Conservation (phyloP, 2,113 vertebrate genomes). For the Willisornis vidua region DNA sequence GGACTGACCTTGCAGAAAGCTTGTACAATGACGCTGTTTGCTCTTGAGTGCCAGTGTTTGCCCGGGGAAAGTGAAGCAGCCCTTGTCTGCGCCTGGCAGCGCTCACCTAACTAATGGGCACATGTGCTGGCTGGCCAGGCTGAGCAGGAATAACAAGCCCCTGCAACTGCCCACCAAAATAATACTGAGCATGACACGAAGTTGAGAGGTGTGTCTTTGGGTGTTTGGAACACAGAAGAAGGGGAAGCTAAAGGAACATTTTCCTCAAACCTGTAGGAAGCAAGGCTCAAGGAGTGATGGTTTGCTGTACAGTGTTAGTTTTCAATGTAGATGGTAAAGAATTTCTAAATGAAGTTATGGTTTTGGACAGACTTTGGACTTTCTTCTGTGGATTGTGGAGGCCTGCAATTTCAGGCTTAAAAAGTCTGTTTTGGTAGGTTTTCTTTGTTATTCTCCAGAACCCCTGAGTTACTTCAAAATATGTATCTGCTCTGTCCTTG, state of each 20-base stretch:
- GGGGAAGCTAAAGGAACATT: not conserved
- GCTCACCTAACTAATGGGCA: not conserved
- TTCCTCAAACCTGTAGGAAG: not conserved
- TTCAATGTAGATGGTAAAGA: not conserved
- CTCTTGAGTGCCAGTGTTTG: not conserved
- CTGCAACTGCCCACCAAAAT: not conserved
- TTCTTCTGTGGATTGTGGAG: not conserved
- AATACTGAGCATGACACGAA: not conserved
- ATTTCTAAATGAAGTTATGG: not conserved
- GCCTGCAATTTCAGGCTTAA: not conserved
- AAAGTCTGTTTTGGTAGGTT: not conserved
- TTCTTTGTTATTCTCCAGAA: not conserved
- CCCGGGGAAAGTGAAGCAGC: not conserved
- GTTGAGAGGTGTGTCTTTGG: not conserved
- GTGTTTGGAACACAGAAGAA: not conserved
- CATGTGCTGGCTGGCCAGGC: not conserved
- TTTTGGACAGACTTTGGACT: not conserved
- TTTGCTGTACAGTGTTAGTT: not conserved
- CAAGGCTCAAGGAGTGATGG: not conserved
- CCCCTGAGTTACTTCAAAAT: not conserved
- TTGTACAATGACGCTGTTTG: not conserved
- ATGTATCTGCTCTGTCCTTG: rapidly evolving
- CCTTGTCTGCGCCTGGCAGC: not conserved
- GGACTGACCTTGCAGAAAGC: not conserved
- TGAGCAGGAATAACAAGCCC: not conserved